A percentile compares a stretch with the other conserved stretches of the same genome.
Evolutionary conservation across 2,888 invertebrate species (phyloP).

Genomic region (Ethmia dodecea): DNA sequence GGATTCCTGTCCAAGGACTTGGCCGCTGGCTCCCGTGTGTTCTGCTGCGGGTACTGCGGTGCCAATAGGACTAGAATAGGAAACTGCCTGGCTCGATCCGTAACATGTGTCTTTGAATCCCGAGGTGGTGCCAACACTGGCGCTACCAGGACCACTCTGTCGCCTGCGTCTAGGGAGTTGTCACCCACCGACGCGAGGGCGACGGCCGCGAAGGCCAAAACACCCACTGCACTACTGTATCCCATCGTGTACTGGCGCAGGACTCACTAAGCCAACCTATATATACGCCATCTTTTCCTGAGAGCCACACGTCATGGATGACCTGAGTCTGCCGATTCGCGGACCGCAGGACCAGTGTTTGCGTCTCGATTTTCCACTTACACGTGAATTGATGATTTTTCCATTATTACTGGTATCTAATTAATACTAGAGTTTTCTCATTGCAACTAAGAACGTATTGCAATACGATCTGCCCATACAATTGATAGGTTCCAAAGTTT

Average conservation of each 20-base stretch:
- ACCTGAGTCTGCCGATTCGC: slow-evolving; percentile 22
- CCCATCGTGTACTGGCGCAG: slow-evolving; percentile 67
- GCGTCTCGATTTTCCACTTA: no score
- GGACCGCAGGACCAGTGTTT: slow-evolving; percentile 36
- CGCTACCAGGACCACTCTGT: slow-evolving; percentile 54
- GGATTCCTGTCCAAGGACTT: slow-evolving; percentile 50
- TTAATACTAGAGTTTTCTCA: no score
- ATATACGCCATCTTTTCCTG: slow-evolving; percentile 59
- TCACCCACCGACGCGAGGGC: slow-evolving; percentile 48
- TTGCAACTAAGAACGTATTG: no score
- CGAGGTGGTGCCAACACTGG: slow-evolving; percentile 64
- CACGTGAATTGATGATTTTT: no score
- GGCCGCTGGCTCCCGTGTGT: slow-evolving; percentile 41
- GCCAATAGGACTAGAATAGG: slow-evolving; percentile 59
- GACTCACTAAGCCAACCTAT: slow-evolving; percentile 55
- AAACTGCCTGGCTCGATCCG: slow-evolving; percentile 59
- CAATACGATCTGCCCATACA: no score
- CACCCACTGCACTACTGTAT: slow-evolving; percentile 47
- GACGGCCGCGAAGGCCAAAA: slow-evolving; percentile 42
- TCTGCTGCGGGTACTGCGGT: slow-evolving; percentile 31
- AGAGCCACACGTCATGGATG: slow-evolving; percentile 42
- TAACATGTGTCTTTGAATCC: slow-evolving; percentile 48
- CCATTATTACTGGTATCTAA: no score
- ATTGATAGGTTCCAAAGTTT: no score
- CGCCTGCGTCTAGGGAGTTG: slow-evolving; percentile 50